Evolutionary conservation across 2,113 vertebrate genomes (phyloP).

Genomic region (Corythoichthys intestinalis): DNA sequence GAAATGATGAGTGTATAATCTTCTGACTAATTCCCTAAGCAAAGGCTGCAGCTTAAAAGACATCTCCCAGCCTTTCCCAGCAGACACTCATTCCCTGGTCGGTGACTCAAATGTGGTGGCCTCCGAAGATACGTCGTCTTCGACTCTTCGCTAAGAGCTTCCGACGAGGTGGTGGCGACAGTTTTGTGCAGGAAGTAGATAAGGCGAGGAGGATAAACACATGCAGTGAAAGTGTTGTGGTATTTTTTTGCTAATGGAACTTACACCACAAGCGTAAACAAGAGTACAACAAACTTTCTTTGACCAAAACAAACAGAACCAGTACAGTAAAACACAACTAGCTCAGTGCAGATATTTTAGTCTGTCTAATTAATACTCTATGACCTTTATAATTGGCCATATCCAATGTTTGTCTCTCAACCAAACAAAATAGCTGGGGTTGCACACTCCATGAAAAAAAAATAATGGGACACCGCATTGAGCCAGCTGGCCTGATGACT

Average conservation of each 20-base stretch:
- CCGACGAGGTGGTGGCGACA: constrained; percentile 54
- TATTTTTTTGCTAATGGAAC: constrained; percentile 55
- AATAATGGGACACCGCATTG: background rate
- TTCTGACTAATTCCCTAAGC: constrained; percentile 75
- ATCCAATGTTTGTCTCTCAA: constrained; percentile 10
- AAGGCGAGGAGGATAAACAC: constrained; percentile 55
- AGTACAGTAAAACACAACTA: constrained; percentile 16
- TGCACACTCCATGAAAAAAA: background rate
- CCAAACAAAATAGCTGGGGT: constrained; percentile 1
- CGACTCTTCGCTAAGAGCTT: constrained; percentile 59
- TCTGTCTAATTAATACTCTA: background rate
- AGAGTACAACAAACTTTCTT: constrained; percentile 24
- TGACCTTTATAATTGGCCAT: background rate
- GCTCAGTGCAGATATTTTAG: background rate
- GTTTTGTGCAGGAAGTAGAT: constrained; percentile 63
- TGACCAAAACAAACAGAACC: background rate
- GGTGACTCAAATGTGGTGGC: constrained; percentile 72
- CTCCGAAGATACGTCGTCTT: constrained; percentile 67
- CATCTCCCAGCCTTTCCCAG: constrained; percentile 69
- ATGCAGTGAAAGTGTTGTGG: constrained; percentile 57
- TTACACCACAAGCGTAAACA: constrained; percentile 50
- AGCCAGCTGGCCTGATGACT: too few species aligned
- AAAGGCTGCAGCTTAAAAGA: constrained; percentile 73
- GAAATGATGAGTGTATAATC: constrained; percentile 80
- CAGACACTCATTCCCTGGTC: constrained; percentile 68